Base-by-base conservation (phyloP, 2,888 invertebrate genomes). In the Lithophane socia region DNA sequence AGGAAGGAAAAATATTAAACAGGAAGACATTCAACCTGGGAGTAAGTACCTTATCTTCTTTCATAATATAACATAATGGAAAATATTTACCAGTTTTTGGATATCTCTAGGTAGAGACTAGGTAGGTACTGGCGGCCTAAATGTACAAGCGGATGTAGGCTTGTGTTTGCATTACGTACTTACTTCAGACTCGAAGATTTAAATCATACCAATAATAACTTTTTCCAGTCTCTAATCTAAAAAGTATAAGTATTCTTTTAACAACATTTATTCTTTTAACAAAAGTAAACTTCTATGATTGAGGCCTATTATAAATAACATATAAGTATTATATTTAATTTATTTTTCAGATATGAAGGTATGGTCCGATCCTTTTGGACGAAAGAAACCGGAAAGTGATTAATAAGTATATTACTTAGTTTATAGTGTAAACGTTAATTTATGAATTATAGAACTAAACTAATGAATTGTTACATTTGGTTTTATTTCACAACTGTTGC, bases 21-120 rank as follows among this genome's bases (percentile, higher is more conserved):
- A 97, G 92, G 97, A 97, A 91, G 96, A 97, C 66, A 95, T 97
- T 80, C 97, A 97, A 90, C 97, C 97, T 71, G 97, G 97, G 87
- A 97, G 97, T 97, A 93, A 95, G 97, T 58, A 54, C 5, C n/a
- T n/a, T 7, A 21, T 67, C 16, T 21, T 13, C 9, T 56, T 21
- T 66, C 21, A 7, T 16, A n/a, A 24, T 9, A 52, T 29, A 49
- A 47, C 47, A 47, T 5, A 37, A 37, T 37, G 37, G 37, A 13
- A 0, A n/a, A 37, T n/a, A 29, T n/a, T 80, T 96, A 95, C 80
- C 94, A 97, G 97, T 97, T 93, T 42, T 21, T 52, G 8, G 21
- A 18, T 72, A 12, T 5, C 16, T 44, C 16, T 64, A 5, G 16
- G 49, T 29, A 29, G 29, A 29, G 16, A 16, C 16, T 64, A 5